phyloP scores from a whole-genome alignment of 2,797 vertebrate genomes.

The Tragopan temminckii region DNA sequence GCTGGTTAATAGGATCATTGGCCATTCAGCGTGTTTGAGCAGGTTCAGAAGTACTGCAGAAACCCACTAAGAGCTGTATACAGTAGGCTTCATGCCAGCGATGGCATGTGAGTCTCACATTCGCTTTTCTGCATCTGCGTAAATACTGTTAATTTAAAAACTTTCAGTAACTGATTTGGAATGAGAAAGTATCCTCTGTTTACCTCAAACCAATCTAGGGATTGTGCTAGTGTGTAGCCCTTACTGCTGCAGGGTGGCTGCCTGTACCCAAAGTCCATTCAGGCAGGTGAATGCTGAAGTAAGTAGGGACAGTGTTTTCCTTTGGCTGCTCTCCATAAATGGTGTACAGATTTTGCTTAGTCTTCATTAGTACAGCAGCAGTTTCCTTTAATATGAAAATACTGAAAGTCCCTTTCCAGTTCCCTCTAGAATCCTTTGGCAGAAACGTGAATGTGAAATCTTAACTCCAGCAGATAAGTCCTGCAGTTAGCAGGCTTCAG shows the following conservation, averaged over 20 bases:
- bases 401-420: neutral
- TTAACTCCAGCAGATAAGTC: neutral
- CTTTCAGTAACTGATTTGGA: neutral
- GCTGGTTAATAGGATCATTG: neutral
- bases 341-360: neutral
- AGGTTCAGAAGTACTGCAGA: neutral
- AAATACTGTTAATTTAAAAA: neutral
- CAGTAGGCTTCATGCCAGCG: neutral
- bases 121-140: neutral
- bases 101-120: neutral
- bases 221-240: neutral
- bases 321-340: neutral
- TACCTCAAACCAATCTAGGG: neutral
- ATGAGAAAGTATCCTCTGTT: neutral
- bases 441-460: neutral
- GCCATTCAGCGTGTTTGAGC: neutral
- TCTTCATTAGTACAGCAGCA: neutral
- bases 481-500: neutral
- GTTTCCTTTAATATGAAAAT: neutral
- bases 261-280: neutral
- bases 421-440: neutral
- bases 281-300: neutral
- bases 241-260: neutral
- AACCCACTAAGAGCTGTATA: neutral
- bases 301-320: neutral